Evolutionary conservation across 2,888 invertebrate species (phyloP), one percentile per base, ranked within the genome.

Genomic region (Sesia bembeciformis): DNA sequence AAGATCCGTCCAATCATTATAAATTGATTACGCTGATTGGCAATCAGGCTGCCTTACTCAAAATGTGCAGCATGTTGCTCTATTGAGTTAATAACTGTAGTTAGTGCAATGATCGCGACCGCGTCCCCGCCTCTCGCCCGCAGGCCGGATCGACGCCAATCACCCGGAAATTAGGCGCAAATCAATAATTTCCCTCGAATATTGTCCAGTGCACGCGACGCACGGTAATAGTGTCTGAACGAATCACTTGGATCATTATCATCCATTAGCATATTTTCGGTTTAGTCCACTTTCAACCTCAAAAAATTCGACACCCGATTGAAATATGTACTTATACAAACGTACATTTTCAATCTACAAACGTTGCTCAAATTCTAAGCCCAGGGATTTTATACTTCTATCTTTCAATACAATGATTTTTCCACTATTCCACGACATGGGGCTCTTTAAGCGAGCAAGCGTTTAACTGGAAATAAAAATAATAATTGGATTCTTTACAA

Each of bases 121-220:
- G 73, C 82, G 76, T 67, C 52, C 67, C 83, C 74, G 65, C 66
- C 52, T 53, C 56, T 65, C 67, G 72, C 74, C 78, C 72, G 64
- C 71, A 71, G 68, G 62, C 68, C 69, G 51, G 52, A 66, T 73
- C 57, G 60, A 54, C 61, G 61, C 59, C 68, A 67, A 74, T 75
- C 75, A 72, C 61, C 73, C 84, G 87, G 87, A 88, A 79, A 88
- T 88, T 86, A 84, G 80, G 69, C 68, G 65, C 82, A 77, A 86
- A 84, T 87, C 87, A 78, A 86, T 87, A 85, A 88, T 86, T 86
- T 87, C 86, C 83, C 72, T 65, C 68, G 60, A 60, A 61, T 69
- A 69, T 72, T 74, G 74, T 72, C 75, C 74, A 66, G 67, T 67
- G 60, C 70, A 67, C 62, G 66, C 70, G 59, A 57, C 57, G 56